Percentiles rank a stretch among this genome's conserved stretches.
These are phyloP conservation scores for Castor canadensis DNA, from an alignment of 2,113 vertebrate genomes.

Conservation along the genomic window DNA sequence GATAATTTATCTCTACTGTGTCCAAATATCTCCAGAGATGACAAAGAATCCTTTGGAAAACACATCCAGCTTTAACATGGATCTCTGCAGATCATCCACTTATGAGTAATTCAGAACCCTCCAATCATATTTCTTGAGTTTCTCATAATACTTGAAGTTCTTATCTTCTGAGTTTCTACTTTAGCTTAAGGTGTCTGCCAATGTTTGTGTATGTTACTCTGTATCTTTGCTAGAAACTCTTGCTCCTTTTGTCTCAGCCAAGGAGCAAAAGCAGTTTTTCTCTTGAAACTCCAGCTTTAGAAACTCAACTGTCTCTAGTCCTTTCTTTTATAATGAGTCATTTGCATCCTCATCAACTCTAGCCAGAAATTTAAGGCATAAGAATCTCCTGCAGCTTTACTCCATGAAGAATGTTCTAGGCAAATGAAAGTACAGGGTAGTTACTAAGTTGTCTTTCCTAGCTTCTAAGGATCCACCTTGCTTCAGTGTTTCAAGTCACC, in stretches of 20 bases:
- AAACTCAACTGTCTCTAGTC: background rate
- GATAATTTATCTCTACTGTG: background rate
- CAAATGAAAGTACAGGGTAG: background rate
- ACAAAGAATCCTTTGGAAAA: background rate
- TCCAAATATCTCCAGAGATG: background rate
- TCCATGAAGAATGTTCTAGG: background rate
- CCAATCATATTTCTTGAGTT: background rate
- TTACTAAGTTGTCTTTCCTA: background rate
- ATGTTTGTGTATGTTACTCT: background rate
- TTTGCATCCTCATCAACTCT: background rate
- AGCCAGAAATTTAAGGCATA: slow-evolving; percentile 13
- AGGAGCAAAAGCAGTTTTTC: background rate
- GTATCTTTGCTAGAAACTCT: background rate
- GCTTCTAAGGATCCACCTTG: background rate
- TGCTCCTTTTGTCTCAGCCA: background rate
- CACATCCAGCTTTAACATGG: background rate
- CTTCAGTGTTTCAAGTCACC: background rate
- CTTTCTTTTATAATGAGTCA: background rate
- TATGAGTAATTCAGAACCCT: background rate
- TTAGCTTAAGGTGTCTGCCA: background rate
- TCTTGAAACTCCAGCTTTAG: slow-evolving; percentile 30
- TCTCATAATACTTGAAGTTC: background rate
- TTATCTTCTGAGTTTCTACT: background rate
- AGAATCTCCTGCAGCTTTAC: slow-evolving; percentile 3
- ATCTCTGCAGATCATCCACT: background rate